Evolutionary conservation across 2,113 vertebrate genomes (phyloP).

Genomic region (Pipra filicauda): DNA sequence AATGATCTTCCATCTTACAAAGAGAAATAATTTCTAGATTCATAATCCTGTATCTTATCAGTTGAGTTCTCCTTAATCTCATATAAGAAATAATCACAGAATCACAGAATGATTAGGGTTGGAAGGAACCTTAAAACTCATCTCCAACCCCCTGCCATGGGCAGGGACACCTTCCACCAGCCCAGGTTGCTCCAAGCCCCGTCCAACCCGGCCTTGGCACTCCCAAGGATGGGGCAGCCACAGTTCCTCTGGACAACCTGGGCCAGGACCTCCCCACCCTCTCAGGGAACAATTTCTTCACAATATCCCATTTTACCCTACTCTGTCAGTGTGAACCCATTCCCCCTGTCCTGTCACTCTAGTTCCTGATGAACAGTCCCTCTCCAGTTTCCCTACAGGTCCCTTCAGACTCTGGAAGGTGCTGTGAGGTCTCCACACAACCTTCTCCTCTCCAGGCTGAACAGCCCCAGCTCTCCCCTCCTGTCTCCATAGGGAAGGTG

Average conservation of each 20-base stretch:
- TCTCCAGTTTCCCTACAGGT: background rate
- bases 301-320: accelerated
- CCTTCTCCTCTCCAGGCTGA: background rate
- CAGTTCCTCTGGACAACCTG: background rate
- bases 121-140: background rate
- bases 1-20: background rate
- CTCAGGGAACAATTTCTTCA: background rate
- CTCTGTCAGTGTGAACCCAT: background rate
- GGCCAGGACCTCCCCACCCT: background rate
- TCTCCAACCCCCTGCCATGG: background rate
- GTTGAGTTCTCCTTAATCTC: background rate
- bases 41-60: background rate
- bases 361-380: background rate
- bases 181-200: background rate
- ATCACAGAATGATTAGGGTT: background rate
- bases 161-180: background rate
- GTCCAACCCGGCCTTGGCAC: background rate
- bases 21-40: background rate
- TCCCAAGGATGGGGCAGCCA: background rate
- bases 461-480: background rate
- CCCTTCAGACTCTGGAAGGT: background rate
- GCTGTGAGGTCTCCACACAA: background rate
- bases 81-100: background rate
- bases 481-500: background rate
- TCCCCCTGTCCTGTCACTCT: accelerated